Evolutionary conservation across 2,113 vertebrate species (phyloP).

Genomic region (Isurus oxyrinchus): DNA sequence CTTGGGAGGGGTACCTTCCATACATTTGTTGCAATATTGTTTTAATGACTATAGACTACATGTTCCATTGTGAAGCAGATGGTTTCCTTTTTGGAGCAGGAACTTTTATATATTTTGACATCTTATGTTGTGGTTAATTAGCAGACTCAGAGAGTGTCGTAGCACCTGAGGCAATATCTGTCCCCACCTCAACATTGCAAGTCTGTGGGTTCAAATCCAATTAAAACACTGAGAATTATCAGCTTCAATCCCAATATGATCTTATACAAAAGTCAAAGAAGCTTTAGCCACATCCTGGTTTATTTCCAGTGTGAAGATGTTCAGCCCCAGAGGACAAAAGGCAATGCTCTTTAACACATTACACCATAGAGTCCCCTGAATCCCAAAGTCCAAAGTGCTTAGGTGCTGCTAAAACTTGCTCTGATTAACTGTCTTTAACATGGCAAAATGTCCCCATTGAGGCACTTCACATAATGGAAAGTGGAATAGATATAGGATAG

Average conservation of each 20-base stretch:
- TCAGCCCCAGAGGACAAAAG: too few relatives aligned
- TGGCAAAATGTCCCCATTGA: not conserved
- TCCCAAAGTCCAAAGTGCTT: too few relatives aligned
- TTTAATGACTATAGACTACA: not conserved
- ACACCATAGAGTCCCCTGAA: too few relatives aligned
- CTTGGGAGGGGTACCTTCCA: not conserved
- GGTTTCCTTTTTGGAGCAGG: too few relatives aligned
- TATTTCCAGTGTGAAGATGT: too few relatives aligned
- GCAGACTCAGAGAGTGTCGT: not conserved
- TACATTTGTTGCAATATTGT: not conserved
- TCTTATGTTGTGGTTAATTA: not conserved
- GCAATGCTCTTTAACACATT: too few relatives aligned
- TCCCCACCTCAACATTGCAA: not conserved
- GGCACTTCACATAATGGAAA: not conserved
- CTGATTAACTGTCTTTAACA: too few relatives aligned
- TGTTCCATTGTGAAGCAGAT: too few relatives aligned
- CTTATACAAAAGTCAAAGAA: too few relatives aligned
- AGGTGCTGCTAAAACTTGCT: too few relatives aligned
- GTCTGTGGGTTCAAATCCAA: not conserved
- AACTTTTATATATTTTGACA: too few relatives aligned
- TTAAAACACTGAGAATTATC: not conserved
- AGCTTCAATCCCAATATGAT: not conserved
- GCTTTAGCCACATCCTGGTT: too few relatives aligned
- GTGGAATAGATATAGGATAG: not conserved
- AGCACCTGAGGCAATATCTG: not conserved